Conservation (phyloP, 1,140 invertebrate species). For the Drosophila guanche region DNA sequence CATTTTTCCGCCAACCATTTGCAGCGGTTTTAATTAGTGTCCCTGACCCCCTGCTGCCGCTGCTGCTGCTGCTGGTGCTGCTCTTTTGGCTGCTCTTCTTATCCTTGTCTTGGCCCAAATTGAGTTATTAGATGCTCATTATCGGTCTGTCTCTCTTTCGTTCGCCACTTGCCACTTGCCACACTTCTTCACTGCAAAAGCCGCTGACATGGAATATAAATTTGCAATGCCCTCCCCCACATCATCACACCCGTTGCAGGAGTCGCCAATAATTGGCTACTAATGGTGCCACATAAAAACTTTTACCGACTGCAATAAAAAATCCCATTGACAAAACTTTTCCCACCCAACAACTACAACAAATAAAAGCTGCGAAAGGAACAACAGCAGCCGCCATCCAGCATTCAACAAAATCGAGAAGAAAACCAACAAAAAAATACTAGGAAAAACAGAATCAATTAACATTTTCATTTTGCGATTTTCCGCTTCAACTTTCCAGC, state of each 20-base stretch:
- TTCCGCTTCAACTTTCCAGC: conserved; percentile 69
- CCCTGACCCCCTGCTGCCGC: conserved; percentile 4
- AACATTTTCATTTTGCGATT: conserved; percentile 79
- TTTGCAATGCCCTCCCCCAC: conserved; percentile 35
- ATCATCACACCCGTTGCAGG: conserved; percentile 10
- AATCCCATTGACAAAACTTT: conserved; percentile 62
- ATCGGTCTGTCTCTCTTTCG: conserved; percentile 52
- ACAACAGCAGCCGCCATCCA: background rate
- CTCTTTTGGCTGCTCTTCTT: conserved; percentile 7
- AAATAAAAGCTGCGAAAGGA: conserved; percentile 45
- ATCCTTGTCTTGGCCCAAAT: conserved; percentile 58
- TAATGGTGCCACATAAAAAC: conserved; percentile 78
- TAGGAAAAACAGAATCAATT: conserved; percentile 65
- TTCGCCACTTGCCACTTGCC: conserved; percentile 21
- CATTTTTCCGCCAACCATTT: conserved; percentile 13
- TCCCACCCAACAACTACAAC: conserved; percentile 35
- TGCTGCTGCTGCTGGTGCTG: no score
- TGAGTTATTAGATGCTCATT: conserved; percentile 77
- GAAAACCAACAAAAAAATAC: conserved; percentile 20
- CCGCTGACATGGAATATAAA: conserved; percentile 77
- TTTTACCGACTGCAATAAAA: conserved; percentile 75
- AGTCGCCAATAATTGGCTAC: conserved; percentile 80
- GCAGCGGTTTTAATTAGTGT: conserved; percentile 70
- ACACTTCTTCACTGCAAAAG: conserved; percentile 52
- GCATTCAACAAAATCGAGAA: background rate